phyloP scores from a whole-genome alignment of 2,888 invertebrate genomes.

The Mechanitis messenoides region DNA sequence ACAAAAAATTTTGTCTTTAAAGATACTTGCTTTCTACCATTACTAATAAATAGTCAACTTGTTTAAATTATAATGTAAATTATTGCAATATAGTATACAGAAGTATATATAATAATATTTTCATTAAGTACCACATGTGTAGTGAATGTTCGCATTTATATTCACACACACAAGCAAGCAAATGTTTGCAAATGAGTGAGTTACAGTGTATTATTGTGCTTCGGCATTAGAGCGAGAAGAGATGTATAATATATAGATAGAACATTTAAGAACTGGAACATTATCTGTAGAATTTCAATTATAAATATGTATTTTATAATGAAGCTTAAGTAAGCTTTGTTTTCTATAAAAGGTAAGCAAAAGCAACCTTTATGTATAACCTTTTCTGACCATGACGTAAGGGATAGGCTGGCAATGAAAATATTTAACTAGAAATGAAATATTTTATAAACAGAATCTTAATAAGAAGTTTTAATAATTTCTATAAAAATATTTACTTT shows the following conservation, averaged over 20 bases:
- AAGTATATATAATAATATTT: constrained; percentile 7
- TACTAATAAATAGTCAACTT: neutral
- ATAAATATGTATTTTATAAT: constrained; percentile 23
- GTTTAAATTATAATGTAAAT: constrained; percentile 5
- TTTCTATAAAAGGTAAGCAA: no score
- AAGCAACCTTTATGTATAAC: no score
- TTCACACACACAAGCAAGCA: constrained; percentile 25
- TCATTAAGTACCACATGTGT: constrained; percentile 22
- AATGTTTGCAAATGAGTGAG: constrained; percentile 39
- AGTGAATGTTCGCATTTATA: constrained; percentile 35
- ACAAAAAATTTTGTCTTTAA: neutral
- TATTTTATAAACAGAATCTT: no score
- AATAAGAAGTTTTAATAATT: no score
- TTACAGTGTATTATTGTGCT: constrained; percentile 60
- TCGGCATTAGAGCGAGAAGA: constrained; percentile 69
- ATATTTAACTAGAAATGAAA: no score
- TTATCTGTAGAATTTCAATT: constrained; percentile 60
- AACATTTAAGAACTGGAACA: constrained; percentile 67
- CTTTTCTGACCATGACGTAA: no score
- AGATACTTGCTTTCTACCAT: no score
- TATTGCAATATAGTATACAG: constrained; percentile 5
- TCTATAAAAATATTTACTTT: no score
- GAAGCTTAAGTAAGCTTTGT: no score
- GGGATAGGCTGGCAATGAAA: no score
- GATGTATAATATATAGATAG: constrained; percentile 59